Percentiles rank a stretch among this genome's conserved stretches.
phyloP scores from a whole-genome alignment of 1,140 invertebrate genomes.

The Eufriesea mexicana region DNA sequence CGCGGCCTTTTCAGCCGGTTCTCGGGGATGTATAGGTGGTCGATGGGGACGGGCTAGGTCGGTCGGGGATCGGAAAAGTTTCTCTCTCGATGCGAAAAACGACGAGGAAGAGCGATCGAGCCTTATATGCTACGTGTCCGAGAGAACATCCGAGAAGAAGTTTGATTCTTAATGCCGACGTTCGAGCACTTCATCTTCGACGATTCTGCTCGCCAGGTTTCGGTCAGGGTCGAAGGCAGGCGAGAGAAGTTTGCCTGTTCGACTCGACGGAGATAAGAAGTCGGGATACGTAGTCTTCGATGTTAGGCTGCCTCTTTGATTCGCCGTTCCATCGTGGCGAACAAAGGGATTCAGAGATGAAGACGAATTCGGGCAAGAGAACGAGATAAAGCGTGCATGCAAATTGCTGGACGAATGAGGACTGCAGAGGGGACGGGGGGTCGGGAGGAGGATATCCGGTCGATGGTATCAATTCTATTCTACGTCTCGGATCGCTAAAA shows the following conservation, averaged over 20 bases:
- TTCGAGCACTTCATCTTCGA: constrained; percentile 61
- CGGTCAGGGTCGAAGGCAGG: constrained; percentile 8
- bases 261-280: constrained; percentile 2
- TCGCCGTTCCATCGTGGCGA: neutral
- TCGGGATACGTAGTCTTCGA: neutral
- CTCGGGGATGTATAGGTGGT: neutral
- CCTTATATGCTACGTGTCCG: constrained; percentile 55
- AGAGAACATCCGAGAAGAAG: constrained; percentile 54
- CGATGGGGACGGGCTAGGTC: neutral
- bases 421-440: neutral
- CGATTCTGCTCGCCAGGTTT: constrained; percentile 12
- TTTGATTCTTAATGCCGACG: constrained; percentile 63
- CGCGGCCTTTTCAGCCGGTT: too few species aligned
- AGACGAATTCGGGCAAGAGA: constrained; percentile 13
- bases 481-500: neutral
- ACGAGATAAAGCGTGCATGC: constrained; percentile 19
- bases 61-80: constrained; percentile 41
- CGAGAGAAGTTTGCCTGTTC: neutral
- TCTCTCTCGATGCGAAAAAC: constrained; percentile 50
- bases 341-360: constrained; percentile 8
- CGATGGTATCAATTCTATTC: constrained; percentile 6
- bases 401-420: neutral
- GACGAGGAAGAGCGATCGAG: constrained; percentile 19
- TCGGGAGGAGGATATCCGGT: neutral
- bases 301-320: neutral